phyloP scores from a whole-genome alignment of 2,888 invertebrate genomes.

The Xylophagus ater region DNA sequence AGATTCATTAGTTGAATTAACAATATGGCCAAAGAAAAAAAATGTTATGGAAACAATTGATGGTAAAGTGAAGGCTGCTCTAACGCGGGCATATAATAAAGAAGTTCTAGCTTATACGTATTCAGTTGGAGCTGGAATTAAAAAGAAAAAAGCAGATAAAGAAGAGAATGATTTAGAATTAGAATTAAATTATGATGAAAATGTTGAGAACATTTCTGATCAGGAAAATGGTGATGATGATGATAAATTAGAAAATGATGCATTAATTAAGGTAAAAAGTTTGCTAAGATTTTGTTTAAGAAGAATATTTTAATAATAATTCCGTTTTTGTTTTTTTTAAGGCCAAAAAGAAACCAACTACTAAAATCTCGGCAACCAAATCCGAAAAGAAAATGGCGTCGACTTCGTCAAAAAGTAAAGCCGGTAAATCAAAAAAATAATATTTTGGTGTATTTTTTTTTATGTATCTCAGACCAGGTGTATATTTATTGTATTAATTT shows the following conservation, averaged over 20 bases:
- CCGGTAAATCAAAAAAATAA: too few species aligned
- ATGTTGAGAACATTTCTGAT: slow-evolving; percentile 27
- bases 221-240: slow-evolving; percentile 42
- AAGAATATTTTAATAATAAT: neutral
- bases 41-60: slow-evolving; percentile 69
- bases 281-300: neutral
- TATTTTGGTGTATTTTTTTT: too few species aligned
- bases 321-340: slow-evolving; percentile 11
- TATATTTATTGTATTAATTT: too few species aligned
- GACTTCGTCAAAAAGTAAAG: too few species aligned
- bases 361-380: slow-evolving; percentile 13
- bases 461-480: too few species aligned
- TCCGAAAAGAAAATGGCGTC: too few species aligned
- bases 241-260: slow-evolving; percentile 57
- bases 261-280: slow-evolving; percentile 62
- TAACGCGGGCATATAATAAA: slow-evolving; percentile 90
- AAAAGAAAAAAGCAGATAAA: slow-evolving; percentile 46
- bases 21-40: slow-evolving; percentile 68
- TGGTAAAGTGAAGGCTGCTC: slow-evolving; percentile 79
- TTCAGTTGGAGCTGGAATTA: slow-evolving; percentile 48
- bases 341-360: slow-evolving; percentile 28
- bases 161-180: slow-evolving; percentile 35
- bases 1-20: slow-evolving; percentile 76
- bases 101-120: slow-evolving; percentile 67
- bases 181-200: slow-evolving; percentile 30